Evolutionary conservation across 1,140 invertebrate genomes (phyloP).

Genomic region (Cecropterus lyciades): DNA sequence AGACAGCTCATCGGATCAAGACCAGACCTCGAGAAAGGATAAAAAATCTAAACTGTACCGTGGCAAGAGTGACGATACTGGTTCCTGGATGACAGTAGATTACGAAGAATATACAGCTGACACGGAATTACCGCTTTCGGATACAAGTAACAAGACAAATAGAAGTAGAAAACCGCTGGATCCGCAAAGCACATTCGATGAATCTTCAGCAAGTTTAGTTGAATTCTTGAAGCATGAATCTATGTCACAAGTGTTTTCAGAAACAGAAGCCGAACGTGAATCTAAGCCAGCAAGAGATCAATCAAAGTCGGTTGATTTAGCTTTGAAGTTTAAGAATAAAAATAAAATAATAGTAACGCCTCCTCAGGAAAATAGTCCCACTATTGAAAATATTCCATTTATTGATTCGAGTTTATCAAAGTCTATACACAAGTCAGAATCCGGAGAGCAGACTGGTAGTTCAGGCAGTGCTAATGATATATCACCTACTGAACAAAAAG

Average conservation of each 20-base stretch:
- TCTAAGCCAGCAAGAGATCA: slow-evolving; percentile 49
- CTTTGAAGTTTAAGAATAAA: slow-evolving; percentile 80
- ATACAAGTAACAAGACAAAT: slow-evolving; percentile 61
- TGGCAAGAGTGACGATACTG: slow-evolving; percentile 86
- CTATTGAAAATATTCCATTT: slow-evolving; percentile 79
- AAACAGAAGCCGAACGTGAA: slow-evolving; percentile 67
- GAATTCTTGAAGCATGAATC: slow-evolving; percentile 82
- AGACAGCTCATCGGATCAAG: slow-evolving; percentile 83
- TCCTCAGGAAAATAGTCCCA: slow-evolving; percentile 82
- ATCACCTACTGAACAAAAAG: slow-evolving; percentile 71
- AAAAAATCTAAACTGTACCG: slow-evolving; percentile 56
- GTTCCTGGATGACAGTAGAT: slow-evolving; percentile 86
- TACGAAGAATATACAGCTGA: slow-evolving; percentile 86
- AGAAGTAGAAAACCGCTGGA: slow-evolving; percentile 62
- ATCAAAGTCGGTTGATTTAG: slow-evolving; percentile 58
- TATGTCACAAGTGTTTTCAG: slow-evolving; percentile 68
- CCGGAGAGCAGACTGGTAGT: slow-evolving; percentile 75
- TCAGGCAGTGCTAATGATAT: slow-evolving; percentile 74
- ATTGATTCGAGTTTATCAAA: slow-evolving; percentile 75
- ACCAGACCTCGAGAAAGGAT: slow-evolving; percentile 73
- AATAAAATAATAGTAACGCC: slow-evolving; percentile 84
- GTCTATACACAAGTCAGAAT: slow-evolving; percentile 71
- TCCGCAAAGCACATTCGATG: slow-evolving; percentile 80
- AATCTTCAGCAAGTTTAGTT: slow-evolving; percentile 77
- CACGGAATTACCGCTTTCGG: slow-evolving; percentile 64